A percentile compares a stretch with the other conserved stretches of the same genome.
phyloP scores from a whole-genome alignment of 2,113 vertebrate species.

The Percina caprodes region DNA sequence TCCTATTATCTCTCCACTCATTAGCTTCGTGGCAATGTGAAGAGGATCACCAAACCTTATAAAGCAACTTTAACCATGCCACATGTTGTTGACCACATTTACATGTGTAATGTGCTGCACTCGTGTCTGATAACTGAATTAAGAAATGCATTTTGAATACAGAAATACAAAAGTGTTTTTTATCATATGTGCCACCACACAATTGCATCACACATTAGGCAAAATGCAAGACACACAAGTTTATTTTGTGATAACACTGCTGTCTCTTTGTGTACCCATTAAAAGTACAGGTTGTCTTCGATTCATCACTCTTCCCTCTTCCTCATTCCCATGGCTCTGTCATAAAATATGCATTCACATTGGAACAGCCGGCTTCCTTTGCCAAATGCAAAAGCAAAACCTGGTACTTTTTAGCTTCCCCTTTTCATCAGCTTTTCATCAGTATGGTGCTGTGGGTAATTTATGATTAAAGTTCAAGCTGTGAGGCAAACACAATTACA shows the following conservation, averaged over 20 bases:
- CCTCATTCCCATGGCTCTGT: conserved; percentile 45
- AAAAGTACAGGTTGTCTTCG: conserved; percentile 28
- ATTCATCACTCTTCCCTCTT: conserved; percentile 40
- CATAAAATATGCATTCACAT: conserved; percentile 77
- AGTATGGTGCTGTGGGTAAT: conserved; percentile 43
- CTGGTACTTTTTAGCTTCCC: conserved; percentile 28
- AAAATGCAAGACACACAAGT: conserved; percentile 20
- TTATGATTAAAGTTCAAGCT: conserved; percentile 52
- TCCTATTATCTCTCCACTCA: conserved; percentile 26
- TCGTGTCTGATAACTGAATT: conserved; percentile 2
- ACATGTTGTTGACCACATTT: conserved; percentile 35
- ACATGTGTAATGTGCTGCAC: conserved; percentile 17
- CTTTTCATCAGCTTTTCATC: conserved; percentile 51
- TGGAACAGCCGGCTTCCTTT: conserved; percentile 36
- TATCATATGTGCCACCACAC: conserved; percentile 32
- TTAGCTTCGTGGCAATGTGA: conserved; percentile 5
- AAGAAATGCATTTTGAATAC: neutral
- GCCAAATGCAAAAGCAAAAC: conserved; percentile 30
- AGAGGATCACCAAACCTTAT: conserved; percentile 17
- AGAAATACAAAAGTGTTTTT: conserved; percentile 23
- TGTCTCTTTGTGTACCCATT: conserved; percentile 16
- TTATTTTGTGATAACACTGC: conserved; percentile 28
- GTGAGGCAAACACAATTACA: conserved; percentile 56
- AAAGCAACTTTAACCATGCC: conserved; percentile 10
- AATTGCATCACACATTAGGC: conserved; percentile 8